Conservation (phyloP, 37 sponge, comb jelly and placozoan genomes). For the Halichondria panicea region DNA sequence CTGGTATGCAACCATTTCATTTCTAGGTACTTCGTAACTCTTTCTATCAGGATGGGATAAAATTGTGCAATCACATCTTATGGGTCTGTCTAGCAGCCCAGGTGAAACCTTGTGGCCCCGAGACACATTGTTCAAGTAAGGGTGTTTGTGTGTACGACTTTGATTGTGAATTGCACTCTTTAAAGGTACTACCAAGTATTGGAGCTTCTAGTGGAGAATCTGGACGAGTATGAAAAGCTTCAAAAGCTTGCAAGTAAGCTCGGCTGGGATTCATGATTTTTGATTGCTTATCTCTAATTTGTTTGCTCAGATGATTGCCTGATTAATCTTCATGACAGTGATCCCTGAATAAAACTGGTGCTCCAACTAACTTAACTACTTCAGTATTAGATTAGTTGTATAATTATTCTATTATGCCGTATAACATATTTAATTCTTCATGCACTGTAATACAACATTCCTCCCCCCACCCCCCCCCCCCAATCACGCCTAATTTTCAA, state of each 20-base stretch:
- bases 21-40: no score
- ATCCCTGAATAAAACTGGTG: no score
- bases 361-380: no score
- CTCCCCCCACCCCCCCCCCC: no score
- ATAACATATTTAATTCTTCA: no score
- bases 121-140: slow-evolving; percentile 77
- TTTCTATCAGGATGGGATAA: slow-evolving; percentile 80
- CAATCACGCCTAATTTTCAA: no score
- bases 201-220: slow-evolving; percentile 86
- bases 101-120: slow-evolving; percentile 82
- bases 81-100: slow-evolving; percentile 64
- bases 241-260: slow-evolving; percentile 72
- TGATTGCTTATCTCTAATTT: background rate
- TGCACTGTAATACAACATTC: no score
- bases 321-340: slow-evolving; percentile 5
- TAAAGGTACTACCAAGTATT: slow-evolving; percentile 83
- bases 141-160: background rate
- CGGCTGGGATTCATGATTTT: no score
- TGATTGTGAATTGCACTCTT: no score
- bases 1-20: background rate
- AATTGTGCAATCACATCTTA: slow-evolving; percentile 61
- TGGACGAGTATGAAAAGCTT: slow-evolving; percentile 83
- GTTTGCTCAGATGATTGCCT: background rate
- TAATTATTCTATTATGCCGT: no score
- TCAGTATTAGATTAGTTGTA: no score